phyloP scores from a whole-genome alignment of 2,888 invertebrate species.

The Melieria picta region DNA sequence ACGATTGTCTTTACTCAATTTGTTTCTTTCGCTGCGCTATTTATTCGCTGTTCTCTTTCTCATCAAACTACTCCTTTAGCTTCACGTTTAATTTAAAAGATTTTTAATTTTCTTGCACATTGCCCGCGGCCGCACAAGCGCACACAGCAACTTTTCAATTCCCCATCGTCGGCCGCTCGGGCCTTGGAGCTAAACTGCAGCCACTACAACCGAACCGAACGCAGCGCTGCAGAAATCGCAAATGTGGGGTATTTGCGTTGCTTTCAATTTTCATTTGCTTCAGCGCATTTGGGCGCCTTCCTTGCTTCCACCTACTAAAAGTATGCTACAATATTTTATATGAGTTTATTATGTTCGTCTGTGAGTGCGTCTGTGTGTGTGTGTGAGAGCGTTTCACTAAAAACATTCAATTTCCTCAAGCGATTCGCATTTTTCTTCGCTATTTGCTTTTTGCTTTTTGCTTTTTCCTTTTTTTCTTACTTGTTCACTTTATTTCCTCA shows the following conservation, averaged over 20 bases:
- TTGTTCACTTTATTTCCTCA: background rate
- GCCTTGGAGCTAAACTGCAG: too few species aligned
- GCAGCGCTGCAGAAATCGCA: background rate
- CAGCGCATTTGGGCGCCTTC: background rate
- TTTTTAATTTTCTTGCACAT: slow-evolving; percentile 18
- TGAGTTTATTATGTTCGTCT: slow-evolving; percentile 57
- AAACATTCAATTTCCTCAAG: slow-evolving; percentile 60
- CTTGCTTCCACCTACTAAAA: background rate
- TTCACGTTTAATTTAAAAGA: background rate
- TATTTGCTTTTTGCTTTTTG: background rate
- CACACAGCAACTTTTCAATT: slow-evolving; percentile 1
- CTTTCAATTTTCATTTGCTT: slow-evolving; percentile 23
- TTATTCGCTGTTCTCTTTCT: too few species aligned
- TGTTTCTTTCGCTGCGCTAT: too few species aligned
- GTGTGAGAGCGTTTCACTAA: slow-evolving; percentile 39
- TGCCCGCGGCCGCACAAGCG: slow-evolving; percentile 23
- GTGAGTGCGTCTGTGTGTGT: slow-evolving; percentile 26
- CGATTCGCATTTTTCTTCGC: slow-evolving; percentile 51
- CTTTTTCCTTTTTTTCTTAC: background rate
- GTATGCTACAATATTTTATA: slow-evolving; percentile 49
- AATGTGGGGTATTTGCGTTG: slow-evolving; percentile 33
- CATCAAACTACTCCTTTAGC: too few species aligned
- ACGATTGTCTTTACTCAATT: slow-evolving; percentile 1
- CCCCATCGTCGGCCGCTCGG: too few species aligned
- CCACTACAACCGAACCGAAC: too few species aligned